Evolutionary conservation across 1,140 invertebrate species (phyloP).

Genomic region (Papilio machaon): DNA sequence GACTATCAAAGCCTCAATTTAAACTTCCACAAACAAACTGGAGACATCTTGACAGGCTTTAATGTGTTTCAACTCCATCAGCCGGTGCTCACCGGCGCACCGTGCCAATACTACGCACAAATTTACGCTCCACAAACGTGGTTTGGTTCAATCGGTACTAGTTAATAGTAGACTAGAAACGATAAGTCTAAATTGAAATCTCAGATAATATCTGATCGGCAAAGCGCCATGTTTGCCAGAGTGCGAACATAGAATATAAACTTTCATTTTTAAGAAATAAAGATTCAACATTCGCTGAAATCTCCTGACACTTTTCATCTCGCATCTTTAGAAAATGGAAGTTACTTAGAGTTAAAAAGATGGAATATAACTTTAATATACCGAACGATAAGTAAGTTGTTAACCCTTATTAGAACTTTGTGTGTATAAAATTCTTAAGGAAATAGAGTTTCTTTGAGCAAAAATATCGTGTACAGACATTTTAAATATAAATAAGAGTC

Average conservation of each 20-base stretch:
- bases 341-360: too few relatives aligned
- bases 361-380: too few relatives aligned
- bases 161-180: too few relatives aligned
- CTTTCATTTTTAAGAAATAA: neutral
- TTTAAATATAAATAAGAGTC: neutral
- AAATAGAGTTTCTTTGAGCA: too few relatives aligned
- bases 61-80: constrained; percentile 38
- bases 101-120: neutral
- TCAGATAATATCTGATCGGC: too few relatives aligned
- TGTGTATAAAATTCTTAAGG: too few relatives aligned
- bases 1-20: constrained; percentile 40
- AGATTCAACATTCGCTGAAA: neutral
- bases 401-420: too few relatives aligned
- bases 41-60: constrained; percentile 38
- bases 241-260: neutral
- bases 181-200: too few relatives aligned
- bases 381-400: too few relatives aligned
- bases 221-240: too few relatives aligned
- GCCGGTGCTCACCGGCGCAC: neutral
- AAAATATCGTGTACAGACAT: too few relatives aligned
- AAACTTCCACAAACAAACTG: constrained; percentile 39
- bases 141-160: neutral
- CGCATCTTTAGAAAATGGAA: too few relatives aligned
- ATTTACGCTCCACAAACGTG: constrained; percentile 1
- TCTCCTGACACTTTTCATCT: neutral